Conservation (phyloP, 2,888 invertebrate genomes). For the Oligia latruncula region DNA sequence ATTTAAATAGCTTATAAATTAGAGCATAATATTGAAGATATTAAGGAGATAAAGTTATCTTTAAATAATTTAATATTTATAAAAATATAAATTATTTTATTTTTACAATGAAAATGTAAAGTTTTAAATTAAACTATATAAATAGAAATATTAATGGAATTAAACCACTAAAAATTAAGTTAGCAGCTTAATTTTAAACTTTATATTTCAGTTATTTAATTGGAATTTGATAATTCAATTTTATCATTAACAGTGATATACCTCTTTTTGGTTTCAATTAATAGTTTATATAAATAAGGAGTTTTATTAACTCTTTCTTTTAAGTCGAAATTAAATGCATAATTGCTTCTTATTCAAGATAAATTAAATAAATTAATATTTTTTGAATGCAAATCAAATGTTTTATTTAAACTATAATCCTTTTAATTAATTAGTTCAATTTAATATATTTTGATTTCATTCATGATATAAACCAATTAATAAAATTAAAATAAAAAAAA, state of each 20-base stretch:
- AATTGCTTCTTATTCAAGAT: conserved; percentile 90
- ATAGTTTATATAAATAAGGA: conserved; percentile 87
- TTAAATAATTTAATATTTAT: conserved; percentile 72
- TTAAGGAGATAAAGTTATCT: conserved; percentile 48
- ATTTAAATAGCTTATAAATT: too few species aligned
- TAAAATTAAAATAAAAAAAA: conserved; percentile 89
- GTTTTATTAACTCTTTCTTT: conserved; percentile 81
- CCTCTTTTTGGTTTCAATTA: conserved; percentile 91
- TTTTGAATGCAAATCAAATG: conserved; percentile 85
- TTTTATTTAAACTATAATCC: conserved; percentile 84
- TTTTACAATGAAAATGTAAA: conserved; percentile 92
- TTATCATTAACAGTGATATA: conserved; percentile 92
- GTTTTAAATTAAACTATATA: conserved; percentile 92
- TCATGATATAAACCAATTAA: conserved; percentile 84
- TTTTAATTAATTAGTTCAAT: conserved; percentile 79
- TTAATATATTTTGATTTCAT: conserved; percentile 85
- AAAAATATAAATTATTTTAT: conserved; percentile 83
- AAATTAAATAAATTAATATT: conserved; percentile 79
- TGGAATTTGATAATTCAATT: conserved; percentile 87
- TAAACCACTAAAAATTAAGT: conserved; percentile 90
- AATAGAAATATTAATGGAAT: conserved; percentile 89
- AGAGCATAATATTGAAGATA: too few species aligned
- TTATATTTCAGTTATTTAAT: conserved; percentile 88
- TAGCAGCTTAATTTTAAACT: conserved; percentile 90
- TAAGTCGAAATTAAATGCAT: conserved; percentile 87